Conservation (phyloP, 2,888 invertebrate species). For the Erynnis tages region DNA sequence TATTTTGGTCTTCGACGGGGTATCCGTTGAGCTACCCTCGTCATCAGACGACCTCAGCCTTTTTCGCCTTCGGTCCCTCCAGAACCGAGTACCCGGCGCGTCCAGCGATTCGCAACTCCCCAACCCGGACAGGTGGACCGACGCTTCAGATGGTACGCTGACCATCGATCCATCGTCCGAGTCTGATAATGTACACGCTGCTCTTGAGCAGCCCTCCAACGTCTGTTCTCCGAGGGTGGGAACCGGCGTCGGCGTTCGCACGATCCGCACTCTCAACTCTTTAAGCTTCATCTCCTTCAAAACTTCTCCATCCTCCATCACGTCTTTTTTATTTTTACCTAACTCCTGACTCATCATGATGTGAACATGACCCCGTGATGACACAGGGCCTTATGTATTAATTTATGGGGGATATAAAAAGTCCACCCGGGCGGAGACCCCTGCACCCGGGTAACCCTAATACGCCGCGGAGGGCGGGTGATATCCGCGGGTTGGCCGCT, state of each 20-base stretch:
- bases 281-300: neutral
- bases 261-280: neutral
- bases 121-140: neutral
- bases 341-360: neutral
- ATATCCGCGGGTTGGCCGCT: constrained; percentile 1
- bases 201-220: neutral
- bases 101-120: neutral
- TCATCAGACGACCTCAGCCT: neutral
- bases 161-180: neutral
- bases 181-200: neutral
- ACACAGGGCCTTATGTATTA: too few species aligned
- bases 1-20: neutral
- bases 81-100: neutral
- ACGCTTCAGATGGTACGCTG: neutral
- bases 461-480: neutral
- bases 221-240: neutral
- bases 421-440: neutral
- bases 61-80: neutral
- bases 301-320: neutral
- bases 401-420: neutral
- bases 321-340: neutral
- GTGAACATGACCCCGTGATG: too few species aligned
- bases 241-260: constrained; percentile 1
- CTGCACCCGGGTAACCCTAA: neutral
- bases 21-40: neutral